These are phyloP conservation scores for Drosophila subpulchrella DNA, from an alignment of 1,140 invertebrate genomes.

Conservation along the genomic window DNA sequence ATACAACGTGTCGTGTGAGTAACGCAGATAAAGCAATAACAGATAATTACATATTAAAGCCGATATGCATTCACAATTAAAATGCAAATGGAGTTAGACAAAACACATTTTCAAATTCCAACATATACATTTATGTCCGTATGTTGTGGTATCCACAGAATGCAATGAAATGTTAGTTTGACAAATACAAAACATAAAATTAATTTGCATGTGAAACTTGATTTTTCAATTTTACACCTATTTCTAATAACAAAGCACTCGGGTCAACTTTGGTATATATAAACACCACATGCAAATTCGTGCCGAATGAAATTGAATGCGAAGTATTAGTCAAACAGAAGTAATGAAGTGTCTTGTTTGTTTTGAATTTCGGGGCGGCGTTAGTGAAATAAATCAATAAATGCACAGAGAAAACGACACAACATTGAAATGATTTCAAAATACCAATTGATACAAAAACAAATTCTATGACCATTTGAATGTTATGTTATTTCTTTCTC, in stretches of 20 bases:
- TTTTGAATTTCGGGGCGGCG: slow-evolving; percentile 8
- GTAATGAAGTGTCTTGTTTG: slow-evolving; percentile 60
- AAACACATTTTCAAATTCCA: background rate
- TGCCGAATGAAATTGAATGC: slow-evolving; percentile 62
- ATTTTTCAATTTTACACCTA: slow-evolving; percentile 17
- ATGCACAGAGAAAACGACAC: slow-evolving; percentile 13
- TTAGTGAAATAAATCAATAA: slow-evolving; percentile 18
- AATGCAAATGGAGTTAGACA: slow-evolving; percentile 21
- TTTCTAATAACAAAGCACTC: slow-evolving; percentile 5
- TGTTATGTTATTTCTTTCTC: background rate
- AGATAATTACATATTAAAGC: slow-evolving; percentile 21
- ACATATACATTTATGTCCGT: background rate
- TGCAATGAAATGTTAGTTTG: background rate
- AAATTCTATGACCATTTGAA: background rate
- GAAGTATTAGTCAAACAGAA: slow-evolving; percentile 65
- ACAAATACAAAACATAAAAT: background rate
- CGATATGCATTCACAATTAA: slow-evolving; percentile 7
- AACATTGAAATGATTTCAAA: too few relatives aligned
- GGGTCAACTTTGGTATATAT: slow-evolving; percentile 3
- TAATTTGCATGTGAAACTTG: slow-evolving; percentile 1
- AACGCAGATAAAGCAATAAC: slow-evolving; percentile 20
- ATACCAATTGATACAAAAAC: background rate
- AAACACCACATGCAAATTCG: slow-evolving; percentile 39
- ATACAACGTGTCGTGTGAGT: slow-evolving; percentile 10
- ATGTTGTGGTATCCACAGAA: slow-evolving; percentile 7